Evolutionary conservation across 37 sponge, comb jelly and placozoan species (phyloP), one percentile per base, ranked within the genome.

Genomic region (Chondrosia reniformis): DNA sequence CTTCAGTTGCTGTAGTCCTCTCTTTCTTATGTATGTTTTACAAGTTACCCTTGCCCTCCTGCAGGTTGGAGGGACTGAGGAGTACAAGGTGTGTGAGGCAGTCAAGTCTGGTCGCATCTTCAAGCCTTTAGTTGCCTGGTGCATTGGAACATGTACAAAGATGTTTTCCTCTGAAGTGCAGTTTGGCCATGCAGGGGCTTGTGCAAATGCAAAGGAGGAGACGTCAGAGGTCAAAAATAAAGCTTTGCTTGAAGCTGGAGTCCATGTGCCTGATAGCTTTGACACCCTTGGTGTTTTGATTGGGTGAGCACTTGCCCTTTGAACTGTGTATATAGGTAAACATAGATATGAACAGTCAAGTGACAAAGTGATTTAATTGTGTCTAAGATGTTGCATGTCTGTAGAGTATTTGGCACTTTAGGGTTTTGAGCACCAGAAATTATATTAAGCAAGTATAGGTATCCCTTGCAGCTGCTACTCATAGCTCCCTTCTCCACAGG

Each of bases 141-240:
- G 98, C 52, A 97, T 92, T 42, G 98, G 98, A 10, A 97, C 98
- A 0, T 97, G 98, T 79, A 93, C 90, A 36, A 87, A 89, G 45
- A 86, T 94, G 92, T 97, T 97, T 77, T 45, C 93, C 31, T 89
- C 98, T 4, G 98, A 97, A 43, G 98, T 97, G 6, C 98, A 97
- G 88, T 97, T 97, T 83, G 98, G 98, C 32, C 98, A 97, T 63
- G 98, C 98, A 3, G 98, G 98, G 6, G 89, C 98, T 0, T 85
- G 86, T 76, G 98, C 98, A 27, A 92, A 94, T 82, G 84, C 90
- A 32, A 88, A 81, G 38, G 71, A 84, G 63, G 98, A 97, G 76
- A 94, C 98, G 4, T 92, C 98, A 38, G 86, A 74, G 61, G 92
- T 92, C 32, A 97, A 97, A 84, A 97, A 97, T 83, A 76, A 87